These are phyloP conservation scores for Berghia stephanieae DNA, from an alignment of 1,140 invertebrate species.

Conservation along the genomic window DNA sequence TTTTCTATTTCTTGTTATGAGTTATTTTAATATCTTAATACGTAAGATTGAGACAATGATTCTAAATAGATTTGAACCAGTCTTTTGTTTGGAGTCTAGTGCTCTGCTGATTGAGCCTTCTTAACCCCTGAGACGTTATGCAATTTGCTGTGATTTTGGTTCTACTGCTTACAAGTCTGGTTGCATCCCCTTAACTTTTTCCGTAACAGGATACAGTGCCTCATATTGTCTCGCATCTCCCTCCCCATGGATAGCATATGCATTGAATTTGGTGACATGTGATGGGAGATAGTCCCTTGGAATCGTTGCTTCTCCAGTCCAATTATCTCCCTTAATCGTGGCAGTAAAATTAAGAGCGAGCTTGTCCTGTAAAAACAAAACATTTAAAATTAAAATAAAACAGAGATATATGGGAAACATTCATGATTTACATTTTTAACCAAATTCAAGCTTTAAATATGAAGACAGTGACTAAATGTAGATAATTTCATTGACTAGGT, in stretches of 20 bases:
- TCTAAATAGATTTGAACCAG: too few relatives aligned
- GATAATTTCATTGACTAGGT: too few relatives aligned
- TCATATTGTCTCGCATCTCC: constrained; percentile 67
- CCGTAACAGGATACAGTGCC: constrained; percentile 68
- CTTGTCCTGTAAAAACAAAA: constrained; percentile 51
- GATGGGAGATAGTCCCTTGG: constrained; percentile 66
- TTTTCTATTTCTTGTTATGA: too few relatives aligned
- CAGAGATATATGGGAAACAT: background rate
- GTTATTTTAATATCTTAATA: too few relatives aligned
- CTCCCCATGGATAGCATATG: constrained; percentile 72
- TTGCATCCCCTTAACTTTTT: constrained; percentile 54
- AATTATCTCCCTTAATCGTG: constrained; percentile 50
- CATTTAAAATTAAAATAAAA: too few relatives aligned
- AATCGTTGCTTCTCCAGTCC: constrained; percentile 66
- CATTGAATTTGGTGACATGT: constrained; percentile 70
- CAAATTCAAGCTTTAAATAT: background rate
- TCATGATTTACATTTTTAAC: background rate
- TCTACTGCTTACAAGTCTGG: constrained; percentile 72
- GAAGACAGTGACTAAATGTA: too few relatives aligned
- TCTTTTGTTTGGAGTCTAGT: too few relatives aligned
- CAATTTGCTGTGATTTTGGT: too few relatives aligned
- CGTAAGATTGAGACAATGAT: too few relatives aligned
- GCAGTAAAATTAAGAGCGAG: constrained; percentile 62
- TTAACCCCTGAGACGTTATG: too few relatives aligned
- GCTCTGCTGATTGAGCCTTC: too few relatives aligned